Evolutionary conservation across 2,888 invertebrate species (phyloP), one percentile per base, ranked within the genome.

Genomic region (Amphipyra tragopoginis): DNA sequence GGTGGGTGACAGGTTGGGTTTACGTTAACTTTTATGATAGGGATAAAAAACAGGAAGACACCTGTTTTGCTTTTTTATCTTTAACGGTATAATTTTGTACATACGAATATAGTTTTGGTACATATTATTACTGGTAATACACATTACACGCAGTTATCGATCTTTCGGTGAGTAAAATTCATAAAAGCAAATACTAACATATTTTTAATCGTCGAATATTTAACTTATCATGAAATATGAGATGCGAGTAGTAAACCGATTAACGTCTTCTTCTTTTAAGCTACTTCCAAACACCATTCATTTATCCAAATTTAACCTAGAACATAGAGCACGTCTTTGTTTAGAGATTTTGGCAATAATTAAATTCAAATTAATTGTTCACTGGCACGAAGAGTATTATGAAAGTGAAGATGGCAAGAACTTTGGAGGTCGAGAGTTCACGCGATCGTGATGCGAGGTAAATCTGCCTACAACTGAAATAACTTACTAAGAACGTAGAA

Each of bases 301-400:
- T n/a, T n/a, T n/a, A n/a, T n/a, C n/a, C n/a, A n/a, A n/a, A 4
- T 42, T 51, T 68, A 44, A 67, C 73, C 61, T 69, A 60, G 21
- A 72, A 58, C 36, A 51, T 47, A 36, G 15, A 53, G 47, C 47
- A 43, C 34, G 34, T 47, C 49, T 50, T 69, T 21, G 50, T 53
- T 2, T 47, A 33, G 11, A 54, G 14, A 68, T 40, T 57, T 61
- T 60, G 36, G 47, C 36, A 48, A 60, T 36, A 4, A 40, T 54
- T 45, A 47, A 43, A 29, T 55, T 21, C 15, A 11, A 53, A 40
- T 42, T 50, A 59, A 73, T 73, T 47, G 61, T 54, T 50, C 38
- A 9, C 36, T 38, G 68, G 8, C 69, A 73, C 69, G 53, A 69
- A 73, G 21, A 39, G n/a, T 8, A 47, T 36, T 60, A 34, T 54